Evolutionary conservation across 2,888 invertebrate species (phyloP).

Genomic region (Conchocele bisecta): DNA sequence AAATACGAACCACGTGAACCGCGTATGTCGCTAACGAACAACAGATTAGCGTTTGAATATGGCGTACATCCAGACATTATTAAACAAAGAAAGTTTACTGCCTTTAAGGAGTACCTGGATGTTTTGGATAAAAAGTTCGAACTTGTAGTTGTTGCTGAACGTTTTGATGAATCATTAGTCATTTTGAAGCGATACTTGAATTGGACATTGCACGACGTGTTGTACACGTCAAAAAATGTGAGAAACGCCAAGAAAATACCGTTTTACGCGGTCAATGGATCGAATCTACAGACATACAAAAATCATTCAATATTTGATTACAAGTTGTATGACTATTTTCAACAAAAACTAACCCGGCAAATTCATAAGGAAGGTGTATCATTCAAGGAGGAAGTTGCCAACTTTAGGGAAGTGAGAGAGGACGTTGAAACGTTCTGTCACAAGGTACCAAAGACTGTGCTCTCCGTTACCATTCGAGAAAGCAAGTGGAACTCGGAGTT

Average conservation of each 20-base stretch:
- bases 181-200: slow-evolving; percentile 39
- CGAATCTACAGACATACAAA: slow-evolving; percentile 21
- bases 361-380: slow-evolving; percentile 35
- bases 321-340: slow-evolving; percentile 49
- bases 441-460: too few relatives aligned
- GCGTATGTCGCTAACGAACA: slow-evolving; percentile 38
- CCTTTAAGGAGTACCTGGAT: slow-evolving; percentile 35
- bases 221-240: slow-evolving; percentile 55
- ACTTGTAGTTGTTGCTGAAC: slow-evolving; percentile 48
- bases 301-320: slow-evolving; percentile 45
- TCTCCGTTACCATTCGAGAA: slow-evolving; percentile 20
- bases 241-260: slow-evolving; percentile 10
- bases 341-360: slow-evolving; percentile 25
- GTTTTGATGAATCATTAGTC: slow-evolving; percentile 54
- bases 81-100: slow-evolving; percentile 19
- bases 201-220: slow-evolving; percentile 49
- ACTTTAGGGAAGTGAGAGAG: slow-evolving; percentile 38
- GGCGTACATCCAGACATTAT: slow-evolving; percentile 48
- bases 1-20: slow-evolving; percentile 19
- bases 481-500: slow-evolving; percentile 44
- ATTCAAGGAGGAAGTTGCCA: slow-evolving; percentile 36
- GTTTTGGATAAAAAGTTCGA: slow-evolving; percentile 45
- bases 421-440: slow-evolving; percentile 51
- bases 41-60: slow-evolving; percentile 51
- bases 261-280: slow-evolving; percentile 13